Percentiles rank a stretch among this genome's conserved stretches.
Evolutionary conservation across 2,888 invertebrate genomes (phyloP).

Genomic region (Brachyptera risi): DNA sequence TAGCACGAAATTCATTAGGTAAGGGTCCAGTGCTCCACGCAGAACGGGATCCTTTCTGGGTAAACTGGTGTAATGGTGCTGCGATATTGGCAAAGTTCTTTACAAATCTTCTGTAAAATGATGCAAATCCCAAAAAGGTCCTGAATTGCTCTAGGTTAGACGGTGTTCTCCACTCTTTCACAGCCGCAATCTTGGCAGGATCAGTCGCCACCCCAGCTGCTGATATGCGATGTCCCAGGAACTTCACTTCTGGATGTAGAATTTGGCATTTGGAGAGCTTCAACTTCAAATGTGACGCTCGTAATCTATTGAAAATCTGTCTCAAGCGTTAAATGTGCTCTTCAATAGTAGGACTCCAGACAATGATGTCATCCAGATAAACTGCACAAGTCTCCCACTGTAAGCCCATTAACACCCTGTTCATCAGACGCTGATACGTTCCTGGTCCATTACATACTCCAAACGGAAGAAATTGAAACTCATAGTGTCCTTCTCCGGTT

Average conservation of each 20-base stretch:
- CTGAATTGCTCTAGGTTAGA: not conserved
- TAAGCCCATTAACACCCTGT: not conserved
- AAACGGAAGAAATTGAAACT: not conserved
- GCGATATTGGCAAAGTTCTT: not conserved
- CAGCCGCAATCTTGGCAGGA: not conserved
- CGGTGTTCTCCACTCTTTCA: not conserved
- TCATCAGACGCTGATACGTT: conserved; percentile 1
- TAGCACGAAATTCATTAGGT: too few relatives aligned
- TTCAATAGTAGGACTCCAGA: not conserved
- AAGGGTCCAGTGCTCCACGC: too few relatives aligned
- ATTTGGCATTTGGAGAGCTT: not conserved
- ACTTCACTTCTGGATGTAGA: not conserved
- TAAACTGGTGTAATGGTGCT: not conserved
- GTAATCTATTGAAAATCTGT: not conserved
- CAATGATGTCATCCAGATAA: not conserved
- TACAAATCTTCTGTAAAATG: conserved; percentile 3
- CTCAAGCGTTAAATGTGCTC: not conserved
- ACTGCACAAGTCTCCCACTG: not conserved
- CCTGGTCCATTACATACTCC: not conserved
- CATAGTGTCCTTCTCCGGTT: not conserved
- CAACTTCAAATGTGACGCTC: not conserved
- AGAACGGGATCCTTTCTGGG: not conserved
- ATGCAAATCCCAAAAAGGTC: not conserved
- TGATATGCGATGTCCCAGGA: not conserved
- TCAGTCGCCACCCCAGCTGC: not conserved